Percentiles rank a stretch among this genome's conserved stretches.
These are phyloP conservation scores for Coregonus ussuriensis DNA, from an alignment of 2,797 vertebrate genomes.

Conservation along the genomic window DNA sequence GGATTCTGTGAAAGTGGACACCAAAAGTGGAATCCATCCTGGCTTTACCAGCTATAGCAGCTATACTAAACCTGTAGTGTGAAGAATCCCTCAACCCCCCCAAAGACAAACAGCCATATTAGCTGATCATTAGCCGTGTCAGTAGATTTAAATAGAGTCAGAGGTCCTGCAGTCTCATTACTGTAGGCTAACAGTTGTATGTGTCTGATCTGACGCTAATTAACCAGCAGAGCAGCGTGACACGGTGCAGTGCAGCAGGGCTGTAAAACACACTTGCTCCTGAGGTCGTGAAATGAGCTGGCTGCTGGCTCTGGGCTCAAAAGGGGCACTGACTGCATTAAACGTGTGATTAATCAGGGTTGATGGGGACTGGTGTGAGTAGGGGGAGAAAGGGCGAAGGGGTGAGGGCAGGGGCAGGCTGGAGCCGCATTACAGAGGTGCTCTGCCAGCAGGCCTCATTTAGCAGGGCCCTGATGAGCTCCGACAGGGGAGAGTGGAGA, in stretches of 20 bases:
- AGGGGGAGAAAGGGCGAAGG: too few species aligned
- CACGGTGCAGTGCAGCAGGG: slow-evolving; percentile 10
- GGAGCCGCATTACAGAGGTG: slow-evolving; percentile 76
- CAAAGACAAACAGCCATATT: slow-evolving; percentile 69
- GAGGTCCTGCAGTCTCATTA: slow-evolving; percentile 65
- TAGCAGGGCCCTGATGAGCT: slow-evolving; percentile 70
- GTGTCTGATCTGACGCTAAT: slow-evolving; percentile 74
- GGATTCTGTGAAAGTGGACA: neutral
- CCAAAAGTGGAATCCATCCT: neutral
- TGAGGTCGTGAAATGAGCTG: slow-evolving; percentile 68
- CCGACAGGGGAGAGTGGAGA: slow-evolving; percentile 73
- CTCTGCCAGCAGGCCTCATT: slow-evolving; percentile 80
- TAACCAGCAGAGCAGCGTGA: slow-evolving; percentile 59
- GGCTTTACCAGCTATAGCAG: neutral
- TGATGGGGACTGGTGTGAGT: slow-evolving; percentile 12
- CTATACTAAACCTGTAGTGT: slow-evolving; percentile 21
- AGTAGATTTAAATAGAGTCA: slow-evolving; percentile 71
- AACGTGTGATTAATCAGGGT: slow-evolving; percentile 76
- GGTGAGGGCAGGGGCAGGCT: neutral
- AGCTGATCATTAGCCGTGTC: slow-evolving; percentile 72
- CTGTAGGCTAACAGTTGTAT: slow-evolving; percentile 59
- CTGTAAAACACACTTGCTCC: slow-evolving; percentile 69
- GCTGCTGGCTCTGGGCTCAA: slow-evolving; percentile 37
- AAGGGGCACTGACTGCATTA: slow-evolving; percentile 62
- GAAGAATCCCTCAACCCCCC: slow-evolving; percentile 24